Conservation (phyloP, 2,113 vertebrate species). For the Strix uralensis region DNA sequence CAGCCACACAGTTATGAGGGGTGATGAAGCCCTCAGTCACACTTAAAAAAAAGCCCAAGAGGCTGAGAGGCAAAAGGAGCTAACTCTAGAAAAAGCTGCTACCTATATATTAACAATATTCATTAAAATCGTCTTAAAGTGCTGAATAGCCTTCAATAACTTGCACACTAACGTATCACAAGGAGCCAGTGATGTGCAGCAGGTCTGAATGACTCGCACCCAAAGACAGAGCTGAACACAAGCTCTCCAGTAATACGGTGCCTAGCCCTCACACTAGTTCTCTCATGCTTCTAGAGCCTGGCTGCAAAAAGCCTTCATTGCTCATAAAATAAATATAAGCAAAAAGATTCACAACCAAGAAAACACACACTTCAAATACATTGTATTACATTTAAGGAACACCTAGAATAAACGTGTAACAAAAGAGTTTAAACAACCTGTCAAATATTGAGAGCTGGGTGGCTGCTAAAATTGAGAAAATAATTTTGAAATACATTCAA, state of each 20-base stretch:
- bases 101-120: not conserved
- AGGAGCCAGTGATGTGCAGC: not conserved
- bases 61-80: not conserved
- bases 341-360: not conserved
- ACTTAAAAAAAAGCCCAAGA: not conserved
- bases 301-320: not conserved
- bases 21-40: not conserved
- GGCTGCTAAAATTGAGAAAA: not conserved
- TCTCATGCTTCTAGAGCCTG: not conserved
- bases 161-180: fast-evolving
- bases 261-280: not conserved
- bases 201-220: not conserved
- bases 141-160: not conserved
- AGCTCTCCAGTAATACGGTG: not conserved
- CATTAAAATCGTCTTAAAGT: not conserved
- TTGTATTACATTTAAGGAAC: not conserved
- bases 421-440: not conserved
- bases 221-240: not conserved
- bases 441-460: not conserved
- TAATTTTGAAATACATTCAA: not conserved
- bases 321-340: not conserved
- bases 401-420: not conserved
- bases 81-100: not conserved
- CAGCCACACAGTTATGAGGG: not conserved
- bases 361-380: not conserved